Evolutionary conservation across 2,113 vertebrate species (phyloP).

Genomic region (Morone chrysops): DNA sequence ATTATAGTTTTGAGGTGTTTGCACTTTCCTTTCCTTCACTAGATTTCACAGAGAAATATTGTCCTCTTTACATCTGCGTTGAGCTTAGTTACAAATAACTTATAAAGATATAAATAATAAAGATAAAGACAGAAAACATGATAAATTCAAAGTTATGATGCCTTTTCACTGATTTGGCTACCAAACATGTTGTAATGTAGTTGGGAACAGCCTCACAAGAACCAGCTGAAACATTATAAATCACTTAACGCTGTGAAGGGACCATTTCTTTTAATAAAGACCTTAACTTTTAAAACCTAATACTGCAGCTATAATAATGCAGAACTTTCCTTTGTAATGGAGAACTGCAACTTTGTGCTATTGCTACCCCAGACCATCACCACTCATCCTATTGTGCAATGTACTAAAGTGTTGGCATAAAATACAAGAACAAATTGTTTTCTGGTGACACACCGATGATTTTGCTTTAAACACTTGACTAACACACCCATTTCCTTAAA

Average conservation of each 20-base stretch:
- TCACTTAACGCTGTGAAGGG: not conserved
- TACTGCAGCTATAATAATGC: no score
- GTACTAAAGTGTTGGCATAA: not conserved
- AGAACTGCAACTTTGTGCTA: not conserved
- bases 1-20: not conserved
- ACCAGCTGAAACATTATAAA: not conserved
- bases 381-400: not conserved
- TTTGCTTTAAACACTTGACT: not conserved
- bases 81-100: not conserved
- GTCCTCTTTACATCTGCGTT: not conserved
- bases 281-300: fast-evolving
- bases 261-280: not conserved
- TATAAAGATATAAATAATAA: no score
- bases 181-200: not conserved
- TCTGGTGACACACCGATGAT: not conserved
- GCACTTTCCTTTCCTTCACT: not conserved
- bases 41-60: not conserved
- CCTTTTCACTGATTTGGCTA: not conserved
- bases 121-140: not conserved
- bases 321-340: no score
- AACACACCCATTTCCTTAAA: conserved; percentile 33
- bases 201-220: not conserved
- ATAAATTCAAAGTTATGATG: not conserved
- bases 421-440: not conserved
- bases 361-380: not conserved